phyloP scores from a whole-genome alignment of 2,113 vertebrate genomes.

The Rissa tridactyla region DNA sequence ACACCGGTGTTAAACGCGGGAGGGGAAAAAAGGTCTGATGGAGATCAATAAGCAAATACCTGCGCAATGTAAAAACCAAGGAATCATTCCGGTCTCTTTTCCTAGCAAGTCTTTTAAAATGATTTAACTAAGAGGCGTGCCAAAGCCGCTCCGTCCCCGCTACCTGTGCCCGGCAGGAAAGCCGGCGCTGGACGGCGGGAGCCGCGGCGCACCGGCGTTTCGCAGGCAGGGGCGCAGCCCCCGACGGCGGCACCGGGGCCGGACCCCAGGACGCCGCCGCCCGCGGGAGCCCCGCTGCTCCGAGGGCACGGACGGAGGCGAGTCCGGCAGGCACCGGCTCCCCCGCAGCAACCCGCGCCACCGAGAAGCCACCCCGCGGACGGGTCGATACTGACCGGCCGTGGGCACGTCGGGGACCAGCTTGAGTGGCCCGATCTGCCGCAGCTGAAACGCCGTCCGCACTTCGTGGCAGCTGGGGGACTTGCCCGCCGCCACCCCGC shows the following conservation, averaged over 20 bases:
- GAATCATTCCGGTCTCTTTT: accelerated
- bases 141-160: accelerated
- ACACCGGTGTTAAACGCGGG: accelerated
- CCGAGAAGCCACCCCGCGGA: not conserved
- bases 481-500: slow-evolving; percentile 54
- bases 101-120: accelerated
- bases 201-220: not conserved
- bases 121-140: accelerated
- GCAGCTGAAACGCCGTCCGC: slow-evolving; percentile 86
- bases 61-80: accelerated
- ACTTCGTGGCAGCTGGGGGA: slow-evolving; percentile 90
- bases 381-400: slow-evolving; percentile 77
- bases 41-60: accelerated
- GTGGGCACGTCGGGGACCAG: slow-evolving; percentile 88
- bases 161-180: not conserved
- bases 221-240: not conserved
- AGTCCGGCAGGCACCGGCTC: not conserved
- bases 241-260: not conserved
- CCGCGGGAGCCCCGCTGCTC: not conserved
- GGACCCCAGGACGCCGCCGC: no score
- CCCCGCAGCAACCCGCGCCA: not conserved
- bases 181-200: not conserved
- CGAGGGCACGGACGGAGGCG: not conserved
- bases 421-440: slow-evolving; percentile 84
- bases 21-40: accelerated